Percentiles rank a stretch among this genome's conserved stretches.
phyloP scores from a whole-genome alignment of 2,888 invertebrate genomes.

The Chorisops tibialis region DNA sequence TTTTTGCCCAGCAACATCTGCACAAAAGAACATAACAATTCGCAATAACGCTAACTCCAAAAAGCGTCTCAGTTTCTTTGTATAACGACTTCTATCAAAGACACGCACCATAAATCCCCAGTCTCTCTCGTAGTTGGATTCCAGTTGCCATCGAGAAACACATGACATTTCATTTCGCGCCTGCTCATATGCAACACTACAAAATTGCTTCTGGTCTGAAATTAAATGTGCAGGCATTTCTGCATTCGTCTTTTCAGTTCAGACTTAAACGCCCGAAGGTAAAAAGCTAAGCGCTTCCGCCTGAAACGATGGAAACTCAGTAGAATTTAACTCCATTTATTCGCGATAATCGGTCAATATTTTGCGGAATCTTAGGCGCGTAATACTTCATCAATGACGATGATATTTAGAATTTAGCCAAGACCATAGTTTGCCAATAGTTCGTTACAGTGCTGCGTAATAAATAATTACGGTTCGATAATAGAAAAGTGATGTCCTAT shows the following conservation, averaged over 20 bases:
- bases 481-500: background rate
- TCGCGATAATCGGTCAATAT: no score
- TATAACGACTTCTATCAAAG: background rate
- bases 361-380: no score
- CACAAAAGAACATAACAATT: no score
- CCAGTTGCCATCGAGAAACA: background rate
- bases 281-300: no score
- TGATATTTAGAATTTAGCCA: background rate
- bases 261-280: no score
- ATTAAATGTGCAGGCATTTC: slow-evolving; percentile 4
- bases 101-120: background rate
- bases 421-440: background rate
- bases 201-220: background rate
- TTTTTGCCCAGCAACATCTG: no score
- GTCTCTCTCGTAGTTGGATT: background rate
- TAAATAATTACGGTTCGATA: background rate
- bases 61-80: no score
- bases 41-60: no score
- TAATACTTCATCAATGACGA: background rate
- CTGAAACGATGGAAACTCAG: no score
- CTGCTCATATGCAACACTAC: background rate
- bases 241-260: background rate
- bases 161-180: background rate
- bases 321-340: no score
- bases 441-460: background rate